Conservation (phyloP, 2,888 invertebrate species). For the Xanthia icteritia region DNA sequence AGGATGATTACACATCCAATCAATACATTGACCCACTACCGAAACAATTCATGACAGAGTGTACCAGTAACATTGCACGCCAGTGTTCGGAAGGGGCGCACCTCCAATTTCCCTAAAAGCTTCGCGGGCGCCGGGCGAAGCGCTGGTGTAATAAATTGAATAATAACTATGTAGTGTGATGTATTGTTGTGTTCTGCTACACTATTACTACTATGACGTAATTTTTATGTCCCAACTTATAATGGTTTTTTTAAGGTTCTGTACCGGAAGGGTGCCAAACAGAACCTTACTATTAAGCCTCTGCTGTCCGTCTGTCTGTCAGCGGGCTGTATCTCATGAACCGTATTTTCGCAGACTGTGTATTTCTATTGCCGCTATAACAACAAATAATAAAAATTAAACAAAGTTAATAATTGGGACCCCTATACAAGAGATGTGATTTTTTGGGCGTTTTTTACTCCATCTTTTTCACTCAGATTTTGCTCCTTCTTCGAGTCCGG, state of each 20-base stretch:
- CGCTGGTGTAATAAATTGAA: constrained; percentile 64
- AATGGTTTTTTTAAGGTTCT: not conserved
- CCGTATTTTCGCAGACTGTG: no score
- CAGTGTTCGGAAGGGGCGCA: constrained; percentile 60
- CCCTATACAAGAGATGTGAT: no score
- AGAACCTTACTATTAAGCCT: no score
- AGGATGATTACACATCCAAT: constrained; percentile 18
- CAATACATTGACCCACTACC: constrained; percentile 31
- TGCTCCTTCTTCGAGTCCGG: no score
- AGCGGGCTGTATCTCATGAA: no score
- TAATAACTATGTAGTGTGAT: constrained; percentile 61
- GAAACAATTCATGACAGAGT: constrained; percentile 30
- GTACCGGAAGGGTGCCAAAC: no score
- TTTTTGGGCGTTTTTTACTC: no score
- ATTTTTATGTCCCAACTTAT: constrained; percentile 11
- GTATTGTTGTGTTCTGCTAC: constrained; percentile 47
- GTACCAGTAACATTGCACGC: constrained; percentile 39
- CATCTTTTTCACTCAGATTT: no score
- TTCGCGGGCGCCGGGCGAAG: constrained; percentile 48
- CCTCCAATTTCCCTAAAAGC: constrained; percentile 68
- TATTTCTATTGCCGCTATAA: no score
- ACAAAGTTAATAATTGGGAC: no score
- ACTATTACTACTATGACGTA: constrained; percentile 27
- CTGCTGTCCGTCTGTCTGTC: no score
- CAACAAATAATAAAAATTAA: no score